phyloP scores from a whole-genome alignment of 2,797 vertebrate species.

The Aldrovandia affinis region DNA sequence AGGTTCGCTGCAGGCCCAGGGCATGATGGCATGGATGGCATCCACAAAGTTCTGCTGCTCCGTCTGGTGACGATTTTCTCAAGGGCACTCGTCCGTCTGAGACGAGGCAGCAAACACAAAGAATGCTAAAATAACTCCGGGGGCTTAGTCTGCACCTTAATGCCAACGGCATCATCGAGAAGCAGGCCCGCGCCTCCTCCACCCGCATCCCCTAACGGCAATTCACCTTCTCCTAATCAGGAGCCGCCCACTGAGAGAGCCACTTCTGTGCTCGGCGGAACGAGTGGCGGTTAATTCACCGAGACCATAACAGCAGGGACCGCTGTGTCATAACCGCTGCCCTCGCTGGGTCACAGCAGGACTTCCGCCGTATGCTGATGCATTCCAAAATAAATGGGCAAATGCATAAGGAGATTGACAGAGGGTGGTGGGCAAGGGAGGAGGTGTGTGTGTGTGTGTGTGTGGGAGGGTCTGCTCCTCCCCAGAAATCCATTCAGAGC shows the following conservation, averaged over 20 bases:
- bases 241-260: conserved; percentile 4
- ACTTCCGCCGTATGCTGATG: neutral
- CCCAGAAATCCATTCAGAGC: neutral
- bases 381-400: too few species aligned
- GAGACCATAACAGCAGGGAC: neutral
- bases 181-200: conserved; percentile 18
- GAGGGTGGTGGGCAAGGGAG: neutral
- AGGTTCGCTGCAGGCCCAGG: neutral
- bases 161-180: conserved; percentile 46
- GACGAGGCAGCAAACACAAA: conserved; percentile 32
- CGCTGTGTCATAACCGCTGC: neutral
- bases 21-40: conserved; percentile 20
- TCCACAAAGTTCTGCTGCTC: conserved; percentile 16
- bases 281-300: conserved; percentile 2
- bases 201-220: conserved; percentile 36
- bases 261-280: conserved; percentile 6
- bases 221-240: neutral
- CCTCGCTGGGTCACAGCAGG: too few species aligned
- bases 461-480: neutral
- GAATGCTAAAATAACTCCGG: conserved; percentile 37
- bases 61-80: conserved; percentile 28
- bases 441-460: neutral
- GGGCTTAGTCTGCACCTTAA: conserved; percentile 37
- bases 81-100: conserved; percentile 36
- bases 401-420: neutral